phyloP scores from a whole-genome alignment of 2,113 vertebrate species.

The Lagopus leucura region DNA sequence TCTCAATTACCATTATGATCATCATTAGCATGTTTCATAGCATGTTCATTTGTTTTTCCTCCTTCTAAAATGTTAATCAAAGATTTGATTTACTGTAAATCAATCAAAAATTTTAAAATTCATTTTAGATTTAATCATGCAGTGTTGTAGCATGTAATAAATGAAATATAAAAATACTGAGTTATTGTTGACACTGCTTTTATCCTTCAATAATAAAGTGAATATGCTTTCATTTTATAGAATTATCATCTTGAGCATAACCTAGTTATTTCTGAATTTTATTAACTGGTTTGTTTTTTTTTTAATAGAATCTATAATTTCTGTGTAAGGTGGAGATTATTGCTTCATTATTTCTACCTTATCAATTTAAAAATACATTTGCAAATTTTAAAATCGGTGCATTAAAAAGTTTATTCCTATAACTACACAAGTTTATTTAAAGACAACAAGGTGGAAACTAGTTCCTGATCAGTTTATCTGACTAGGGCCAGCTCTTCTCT shows the following conservation, averaged over 20 bases:
- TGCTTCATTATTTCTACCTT: not conserved
- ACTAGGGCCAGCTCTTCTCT: not conserved
- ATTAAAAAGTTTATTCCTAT: not conserved
- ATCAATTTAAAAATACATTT: not conserved
- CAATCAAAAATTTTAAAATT: not conserved
- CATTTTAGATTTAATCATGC: conserved; percentile 13
- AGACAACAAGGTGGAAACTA: not conserved
- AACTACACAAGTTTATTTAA: not conserved
- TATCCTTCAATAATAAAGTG: not conserved
- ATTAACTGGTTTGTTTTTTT: not conserved
- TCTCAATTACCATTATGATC: conserved; percentile 42
- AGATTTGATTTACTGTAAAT: conserved; percentile 56
- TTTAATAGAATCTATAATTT: not conserved
- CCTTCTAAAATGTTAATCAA: conserved; percentile 46
- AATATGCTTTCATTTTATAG: not conserved
- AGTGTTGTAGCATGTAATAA: not conserved
- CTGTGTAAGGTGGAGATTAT: not conserved
- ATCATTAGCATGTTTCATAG: conserved; percentile 49
- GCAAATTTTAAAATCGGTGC: not conserved
- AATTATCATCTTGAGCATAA: not conserved
- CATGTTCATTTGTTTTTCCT: conserved; percentile 44
- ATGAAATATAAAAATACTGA: conserved; percentile 3
- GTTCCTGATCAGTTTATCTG: not conserved
- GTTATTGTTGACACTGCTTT: not conserved
- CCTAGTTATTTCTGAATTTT: not conserved